phyloP scores from a whole-genome alignment of 2,888 invertebrate genomes.

The Epistrophe grossulariae region DNA sequence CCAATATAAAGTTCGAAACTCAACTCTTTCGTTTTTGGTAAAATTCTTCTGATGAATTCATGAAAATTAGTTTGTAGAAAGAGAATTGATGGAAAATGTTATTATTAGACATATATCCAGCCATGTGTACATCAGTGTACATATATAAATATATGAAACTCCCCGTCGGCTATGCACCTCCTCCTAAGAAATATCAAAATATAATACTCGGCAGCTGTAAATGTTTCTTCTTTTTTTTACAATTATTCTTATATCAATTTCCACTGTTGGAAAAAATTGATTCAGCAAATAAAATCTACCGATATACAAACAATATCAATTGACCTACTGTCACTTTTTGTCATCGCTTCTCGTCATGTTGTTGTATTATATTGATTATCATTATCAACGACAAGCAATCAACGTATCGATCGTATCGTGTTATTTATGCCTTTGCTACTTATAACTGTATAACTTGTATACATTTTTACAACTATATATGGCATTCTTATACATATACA shows the following conservation, averaged over 20 bases:
- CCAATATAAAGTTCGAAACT: constrained; percentile 21
- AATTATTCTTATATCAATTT: neutral
- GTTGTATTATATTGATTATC: constrained; percentile 9
- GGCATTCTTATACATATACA: constrained; percentile 28
- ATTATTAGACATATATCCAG: too few relatives aligned
- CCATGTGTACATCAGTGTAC: too few relatives aligned
- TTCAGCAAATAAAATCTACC: constrained; percentile 24
- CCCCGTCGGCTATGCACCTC: too few relatives aligned
- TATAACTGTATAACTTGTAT: constrained; percentile 38
- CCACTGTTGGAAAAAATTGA: neutral
- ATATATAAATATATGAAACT: too few relatives aligned
- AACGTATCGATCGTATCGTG: constrained; percentile 25
- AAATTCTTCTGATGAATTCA: neutral
- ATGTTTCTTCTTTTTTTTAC: neutral
- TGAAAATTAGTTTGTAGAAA: too few relatives aligned
- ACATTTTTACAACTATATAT: constrained; percentile 43
- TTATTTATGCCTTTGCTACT: constrained; percentile 28
- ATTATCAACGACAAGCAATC: constrained; percentile 48
- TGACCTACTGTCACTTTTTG: constrained; percentile 57
- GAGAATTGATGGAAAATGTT: neutral
- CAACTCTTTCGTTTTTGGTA: constrained; percentile 50
- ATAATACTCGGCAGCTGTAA: constrained; percentile 7
- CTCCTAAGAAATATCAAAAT: neutral
- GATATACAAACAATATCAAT: constrained; percentile 38
- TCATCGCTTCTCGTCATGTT: constrained; percentile 4